Percentiles rank a stretch among this genome's conserved stretches.
phyloP scores from a whole-genome alignment of 2,797 vertebrate genomes.

The Limosa lapponica region DNA sequence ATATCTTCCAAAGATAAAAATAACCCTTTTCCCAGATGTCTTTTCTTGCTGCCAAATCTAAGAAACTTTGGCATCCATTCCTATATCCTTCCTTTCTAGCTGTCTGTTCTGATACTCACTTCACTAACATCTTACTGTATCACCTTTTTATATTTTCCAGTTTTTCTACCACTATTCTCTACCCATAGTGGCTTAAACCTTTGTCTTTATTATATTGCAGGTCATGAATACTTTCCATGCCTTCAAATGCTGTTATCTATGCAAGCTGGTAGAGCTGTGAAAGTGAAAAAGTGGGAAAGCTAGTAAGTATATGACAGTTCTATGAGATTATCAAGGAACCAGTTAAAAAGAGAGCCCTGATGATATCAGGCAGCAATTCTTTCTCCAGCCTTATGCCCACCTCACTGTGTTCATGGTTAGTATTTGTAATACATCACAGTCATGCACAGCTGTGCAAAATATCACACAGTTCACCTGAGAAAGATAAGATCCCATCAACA shows the following conservation, averaged over 20 bases:
- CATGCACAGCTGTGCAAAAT: background rate
- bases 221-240: background rate
- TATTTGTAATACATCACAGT: background rate
- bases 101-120: background rate
- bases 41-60: background rate
- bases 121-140: background rate
- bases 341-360: conserved; percentile 1
- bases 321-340: conserved; percentile 9
- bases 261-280: background rate
- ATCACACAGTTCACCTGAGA: conserved; percentile 17
- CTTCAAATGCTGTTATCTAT: background rate
- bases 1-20: background rate
- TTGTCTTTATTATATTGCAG: background rate
- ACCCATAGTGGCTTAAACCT: background rate
- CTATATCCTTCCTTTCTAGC: background rate
- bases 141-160: background rate
- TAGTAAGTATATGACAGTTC: background rate
- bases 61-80: background rate
- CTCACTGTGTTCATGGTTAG: background rate
- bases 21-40: background rate
- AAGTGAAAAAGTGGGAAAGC: conserved; percentile 5
- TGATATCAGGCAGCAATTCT: background rate
- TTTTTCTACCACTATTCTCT: background rate
- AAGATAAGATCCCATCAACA: conserved; percentile 19
- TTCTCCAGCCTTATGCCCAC: conserved; percentile 5